A percentile compares a stretch with the other conserved stretches of the same genome.
phyloP scores from a whole-genome alignment of 1,140 invertebrate genomes.

The Ostrea edulis region DNA sequence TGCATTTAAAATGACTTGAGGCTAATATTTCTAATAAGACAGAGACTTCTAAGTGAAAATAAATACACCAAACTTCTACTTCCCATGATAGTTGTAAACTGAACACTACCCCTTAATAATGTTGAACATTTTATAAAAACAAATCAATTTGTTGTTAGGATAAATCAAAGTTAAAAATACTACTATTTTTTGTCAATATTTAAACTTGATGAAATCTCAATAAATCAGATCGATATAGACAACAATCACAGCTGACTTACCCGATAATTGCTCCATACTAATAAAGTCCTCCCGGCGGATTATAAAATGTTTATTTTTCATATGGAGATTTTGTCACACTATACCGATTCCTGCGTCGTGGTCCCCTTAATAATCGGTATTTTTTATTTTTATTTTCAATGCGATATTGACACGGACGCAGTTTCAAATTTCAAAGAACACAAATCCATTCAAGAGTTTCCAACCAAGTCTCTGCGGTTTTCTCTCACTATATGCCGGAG shows the following conservation, averaged over 20 bases:
- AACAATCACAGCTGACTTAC: not conserved
- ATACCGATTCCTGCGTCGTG: not conserved
- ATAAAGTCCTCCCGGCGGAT: not conserved
- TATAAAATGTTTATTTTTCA: not conserved
- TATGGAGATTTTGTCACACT: not conserved
- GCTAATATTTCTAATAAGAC: not conserved
- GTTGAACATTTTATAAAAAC: not conserved
- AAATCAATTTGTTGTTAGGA: not conserved
- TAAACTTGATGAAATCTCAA: no score
- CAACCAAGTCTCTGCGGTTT: not conserved
- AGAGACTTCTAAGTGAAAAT: not conserved
- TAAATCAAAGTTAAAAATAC: not conserved
- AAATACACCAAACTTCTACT: not conserved
- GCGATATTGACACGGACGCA: not conserved
- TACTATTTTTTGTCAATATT: not conserved
- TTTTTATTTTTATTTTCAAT: not conserved
- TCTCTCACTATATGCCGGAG: not conserved
- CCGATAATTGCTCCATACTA: not conserved
- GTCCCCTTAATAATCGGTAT: no score
- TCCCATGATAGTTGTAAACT: not conserved
- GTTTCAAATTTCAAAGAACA: conserved; percentile 24
- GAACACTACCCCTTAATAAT: not conserved
- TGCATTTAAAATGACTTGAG: conserved; percentile 28
- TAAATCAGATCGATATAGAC: no score
- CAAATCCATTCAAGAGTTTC: conserved; percentile 8